A percentile compares a stretch with the other conserved stretches of the same genome.
Conservation (phyloP, 1,140 invertebrate genomes). For the Homalodisca vitripennis region DNA sequence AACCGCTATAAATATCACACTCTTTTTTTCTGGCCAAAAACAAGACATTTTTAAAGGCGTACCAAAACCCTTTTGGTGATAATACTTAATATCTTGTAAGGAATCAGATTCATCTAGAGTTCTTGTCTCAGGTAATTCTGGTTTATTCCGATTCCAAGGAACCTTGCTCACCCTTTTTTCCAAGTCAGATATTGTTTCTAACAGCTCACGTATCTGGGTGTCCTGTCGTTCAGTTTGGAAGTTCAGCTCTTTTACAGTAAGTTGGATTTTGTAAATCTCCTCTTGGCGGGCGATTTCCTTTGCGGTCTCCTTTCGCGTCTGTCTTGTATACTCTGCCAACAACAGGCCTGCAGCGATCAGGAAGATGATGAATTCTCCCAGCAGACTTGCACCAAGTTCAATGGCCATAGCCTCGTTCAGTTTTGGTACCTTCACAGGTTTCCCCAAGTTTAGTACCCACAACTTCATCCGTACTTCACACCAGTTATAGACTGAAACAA, state of each 20-base stretch:
- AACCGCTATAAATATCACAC: conserved; percentile 26
- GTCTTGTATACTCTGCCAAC: conserved; percentile 78
- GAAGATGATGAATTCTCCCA: conserved; percentile 93
- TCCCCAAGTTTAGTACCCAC: conserved; percentile 91
- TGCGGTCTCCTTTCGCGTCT: conserved; percentile 62
- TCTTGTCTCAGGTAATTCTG: neutral
- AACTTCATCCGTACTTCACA: conserved; percentile 91
- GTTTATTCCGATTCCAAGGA: conserved; percentile 35
- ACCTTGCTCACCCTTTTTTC: conserved; percentile 46
- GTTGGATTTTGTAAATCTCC: conserved; percentile 61
- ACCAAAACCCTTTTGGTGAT: neutral
- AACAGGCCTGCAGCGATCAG: conserved; percentile 74
- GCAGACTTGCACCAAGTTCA: conserved; percentile 88
- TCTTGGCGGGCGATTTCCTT: conserved; percentile 65
- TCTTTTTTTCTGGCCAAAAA: neutral
- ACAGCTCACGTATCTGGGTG: conserved; percentile 71
- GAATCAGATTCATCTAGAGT: neutral
- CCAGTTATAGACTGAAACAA: conserved; percentile 94
- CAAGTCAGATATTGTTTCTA: conserved; percentile 56
- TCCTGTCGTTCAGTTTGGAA: conserved; percentile 71
- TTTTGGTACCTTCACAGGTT: conserved; percentile 83
- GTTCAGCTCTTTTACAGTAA: conserved; percentile 65
- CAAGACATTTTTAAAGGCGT: neutral
- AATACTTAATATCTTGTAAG: neutral
- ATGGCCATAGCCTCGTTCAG: conserved; percentile 93